Evolutionary conservation across 2,113 vertebrate species (phyloP), one percentile per base, ranked within the genome.

Genomic region (Stegastes partitus): DNA sequence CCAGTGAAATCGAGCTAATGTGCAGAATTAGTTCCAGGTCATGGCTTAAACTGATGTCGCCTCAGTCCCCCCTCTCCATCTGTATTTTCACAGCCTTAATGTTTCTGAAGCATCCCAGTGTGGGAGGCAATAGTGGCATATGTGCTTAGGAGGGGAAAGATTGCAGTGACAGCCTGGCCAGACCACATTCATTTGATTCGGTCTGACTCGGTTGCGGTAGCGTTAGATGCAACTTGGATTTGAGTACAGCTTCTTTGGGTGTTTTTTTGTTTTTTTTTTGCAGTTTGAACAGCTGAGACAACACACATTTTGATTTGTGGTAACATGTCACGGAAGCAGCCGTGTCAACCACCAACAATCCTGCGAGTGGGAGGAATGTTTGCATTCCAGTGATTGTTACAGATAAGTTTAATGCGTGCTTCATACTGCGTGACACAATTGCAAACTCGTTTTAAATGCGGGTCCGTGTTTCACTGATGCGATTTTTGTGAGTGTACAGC

Each of bases 1-100:
- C 51, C 31, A 53, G 64, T 69, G 63, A 84, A 90, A 78, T 71
- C 0, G 28, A 74, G 71, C 74, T 77, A 84, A 81, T 84, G 31
- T 86, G 76, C 59, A 51, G 28, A 81, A 89, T 91, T 81, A 67
- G 85, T 92, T 90, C 74, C 76, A 74, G 79, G 79, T 90, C 82
- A 84, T 79, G 75, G 77, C 77, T 69, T 79, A 51, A 76, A 81
- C 51, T 79, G 74, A 76, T 80, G 77, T 84, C 22, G 34, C 59
- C 67, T 81, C 54, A 66, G 71, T 82, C 8, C 82, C 39, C 71
- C 73, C 68, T 75, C 69, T 82, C 72, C 63, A 75, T 86, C 69
- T 84, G 67, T 25, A 76, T 83, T 81, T 89, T 77, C 74, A 79
- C 89, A 82, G 74, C 77, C 51, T 37, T 42, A 34, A 65, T 77